Base-by-base conservation (phyloP, 2,797 vertebrate genomes). In the Pipistrellus pygmaeus region DNA sequence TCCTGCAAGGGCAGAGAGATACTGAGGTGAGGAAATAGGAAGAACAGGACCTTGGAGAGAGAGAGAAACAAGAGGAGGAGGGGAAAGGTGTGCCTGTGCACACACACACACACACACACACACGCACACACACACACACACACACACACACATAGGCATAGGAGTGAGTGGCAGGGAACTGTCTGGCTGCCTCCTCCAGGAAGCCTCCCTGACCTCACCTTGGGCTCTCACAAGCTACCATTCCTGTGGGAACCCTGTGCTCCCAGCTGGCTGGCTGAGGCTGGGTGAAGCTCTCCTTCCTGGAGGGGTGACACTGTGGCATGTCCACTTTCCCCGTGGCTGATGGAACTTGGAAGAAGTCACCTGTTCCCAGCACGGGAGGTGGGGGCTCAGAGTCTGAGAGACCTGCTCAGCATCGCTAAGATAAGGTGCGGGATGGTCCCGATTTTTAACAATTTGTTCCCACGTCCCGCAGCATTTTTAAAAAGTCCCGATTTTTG, bases 81-180 rank as follows among this genome's bases (percentile, higher is more conserved):
- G 18, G 38, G 23, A 35, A 27, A 38, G 21, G 15, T 12, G 2
- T 27, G 13, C 35, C 2, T 35, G 35, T 3, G 2, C 0, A 11
- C 27, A n/a, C 38, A 38, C 38, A 38, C 38, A 38, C 38, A 38
- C 35, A 35, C 35, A 44, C 41, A 44, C 0, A 15, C 27, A n/a
- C 18, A 44, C 21, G 17, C 17, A 44, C 27, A 20, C 17, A 88
- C 64, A 88, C 41, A 44, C 0, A 15, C 27, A n/a, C 18, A 44
- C 21, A 25, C 17, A 44, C 27, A 20, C 17, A 88, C 64, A 88
- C 64, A 38, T 12, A 15, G 64, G 73, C 32, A 5, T 6, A 23
- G 72, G 32, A 55, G 55, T 21, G 15, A 92, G 17, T 44, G 38
- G 27, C 38, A 48, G 35, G 32, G 51, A 51, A 48, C 1, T 27